A percentile compares a stretch with the other conserved stretches of the same genome.
Evolutionary conservation across 2,113 vertebrate species (phyloP).

Genomic region (Felis chaus): DNA sequence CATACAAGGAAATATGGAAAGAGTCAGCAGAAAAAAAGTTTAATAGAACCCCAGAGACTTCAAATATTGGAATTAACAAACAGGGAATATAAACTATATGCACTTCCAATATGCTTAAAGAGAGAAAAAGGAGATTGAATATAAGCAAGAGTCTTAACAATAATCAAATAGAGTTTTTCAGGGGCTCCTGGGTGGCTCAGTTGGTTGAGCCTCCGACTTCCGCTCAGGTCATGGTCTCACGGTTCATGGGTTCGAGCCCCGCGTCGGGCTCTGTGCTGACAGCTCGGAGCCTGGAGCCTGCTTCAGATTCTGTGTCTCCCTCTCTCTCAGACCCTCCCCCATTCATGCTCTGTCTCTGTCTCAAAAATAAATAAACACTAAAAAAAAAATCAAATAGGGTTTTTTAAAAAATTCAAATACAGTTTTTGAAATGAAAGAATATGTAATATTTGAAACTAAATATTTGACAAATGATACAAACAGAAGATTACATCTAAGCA

Average conservation of each 20-base stretch:
- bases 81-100: neutral
- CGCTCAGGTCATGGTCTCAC: no score
- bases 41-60: neutral
- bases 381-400: neutral
- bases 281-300: no score
- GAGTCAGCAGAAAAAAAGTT: neutral
- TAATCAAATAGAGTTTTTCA: neutral
- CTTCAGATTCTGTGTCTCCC: no score
- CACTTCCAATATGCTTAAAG: neutral
- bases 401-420: neutral
- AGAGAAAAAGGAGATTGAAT: constrained; percentile 17
- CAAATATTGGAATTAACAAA: neutral
- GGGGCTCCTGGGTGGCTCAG: no score
- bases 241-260: no score
- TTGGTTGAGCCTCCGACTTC: no score
- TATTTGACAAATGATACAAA: neutral
- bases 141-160: neutral
- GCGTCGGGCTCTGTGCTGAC: no score
- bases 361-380: no score
- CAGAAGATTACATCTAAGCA: neutral
- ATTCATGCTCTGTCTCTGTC: no score
- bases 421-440: neutral
- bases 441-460: neutral
- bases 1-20: neutral
- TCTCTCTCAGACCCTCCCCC: no score